These are phyloP conservation scores for Cervus canadensis DNA, from an alignment of 2,113 vertebrate species.

Conservation along the genomic window DNA sequence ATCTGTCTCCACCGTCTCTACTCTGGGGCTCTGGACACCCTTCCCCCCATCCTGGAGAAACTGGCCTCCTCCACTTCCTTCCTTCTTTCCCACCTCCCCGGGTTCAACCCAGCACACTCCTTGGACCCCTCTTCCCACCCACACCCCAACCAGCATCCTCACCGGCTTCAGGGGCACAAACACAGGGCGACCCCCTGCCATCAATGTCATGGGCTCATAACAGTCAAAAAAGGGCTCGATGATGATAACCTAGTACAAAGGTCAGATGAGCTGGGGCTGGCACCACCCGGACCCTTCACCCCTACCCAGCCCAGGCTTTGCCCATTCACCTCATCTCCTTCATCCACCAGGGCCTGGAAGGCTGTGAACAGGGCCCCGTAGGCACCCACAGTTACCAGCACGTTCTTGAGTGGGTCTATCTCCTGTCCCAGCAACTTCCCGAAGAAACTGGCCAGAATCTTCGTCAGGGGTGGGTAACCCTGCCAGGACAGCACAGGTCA, in stretches of 20 bases:
- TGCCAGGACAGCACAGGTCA: conserved; percentile 66
- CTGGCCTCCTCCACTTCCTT: neutral
- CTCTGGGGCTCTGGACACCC: neutral
- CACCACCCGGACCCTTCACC: neutral
- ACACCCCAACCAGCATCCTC: conserved; percentile 59
- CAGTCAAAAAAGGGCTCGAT: conserved; percentile 97
- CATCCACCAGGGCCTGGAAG: conserved; percentile 92
- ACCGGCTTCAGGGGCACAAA: conserved; percentile 90
- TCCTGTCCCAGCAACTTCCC: conserved; percentile 86
- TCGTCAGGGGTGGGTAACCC: conserved; percentile 91
- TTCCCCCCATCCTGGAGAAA: neutral
- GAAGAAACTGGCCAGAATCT: conserved; percentile 89
- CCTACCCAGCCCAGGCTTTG: neutral
- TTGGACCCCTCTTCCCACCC: neutral
- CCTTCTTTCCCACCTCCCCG: neutral
- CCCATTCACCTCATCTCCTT: conserved; percentile 91
- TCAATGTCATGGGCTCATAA: conserved; percentile 92
- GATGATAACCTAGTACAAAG: conserved; percentile 89
- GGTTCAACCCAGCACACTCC: neutral
- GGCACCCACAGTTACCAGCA: conserved; percentile 94
- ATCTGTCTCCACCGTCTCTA: neutral
- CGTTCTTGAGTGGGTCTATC: conserved; percentile 86
- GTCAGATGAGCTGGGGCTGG: neutral
- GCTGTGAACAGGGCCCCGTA: conserved; percentile 92
- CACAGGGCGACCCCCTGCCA: conserved; percentile 90